Evolutionary conservation across 2,797 vertebrate species (phyloP).

Genomic region (Premnoplex brunnescens): DNA sequence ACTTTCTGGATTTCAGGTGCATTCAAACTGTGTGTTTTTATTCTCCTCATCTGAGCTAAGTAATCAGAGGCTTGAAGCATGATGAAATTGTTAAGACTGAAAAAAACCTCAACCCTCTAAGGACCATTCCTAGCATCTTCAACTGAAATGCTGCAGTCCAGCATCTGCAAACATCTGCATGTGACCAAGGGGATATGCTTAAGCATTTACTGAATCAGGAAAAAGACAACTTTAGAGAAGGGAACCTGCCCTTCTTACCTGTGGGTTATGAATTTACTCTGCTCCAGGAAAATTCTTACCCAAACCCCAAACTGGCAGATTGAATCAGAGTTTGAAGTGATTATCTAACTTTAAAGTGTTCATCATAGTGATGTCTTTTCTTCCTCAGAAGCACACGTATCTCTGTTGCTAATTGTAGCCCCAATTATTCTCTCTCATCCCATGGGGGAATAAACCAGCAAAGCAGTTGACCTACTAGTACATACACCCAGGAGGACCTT

Average conservation of each 20-base stretch:
- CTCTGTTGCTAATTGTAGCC: slow-evolving; percentile 38
- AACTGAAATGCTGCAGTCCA: background rate
- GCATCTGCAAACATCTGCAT: background rate
- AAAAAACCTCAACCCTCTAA: background rate
- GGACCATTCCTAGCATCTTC: background rate
- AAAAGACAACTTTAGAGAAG: background rate
- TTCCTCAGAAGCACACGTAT: slow-evolving; percentile 18
- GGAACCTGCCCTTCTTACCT: background rate
- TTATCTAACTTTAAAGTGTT: background rate
- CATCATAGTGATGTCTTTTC: background rate
- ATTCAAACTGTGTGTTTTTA: background rate
- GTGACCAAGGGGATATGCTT: background rate
- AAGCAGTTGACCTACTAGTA: slow-evolving; percentile 46
- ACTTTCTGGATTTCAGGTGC: background rate
- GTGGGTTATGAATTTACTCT: background rate
- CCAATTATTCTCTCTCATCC: slow-evolving; percentile 37
- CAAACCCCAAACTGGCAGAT: background rate
- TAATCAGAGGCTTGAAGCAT: background rate
- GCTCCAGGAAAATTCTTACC: background rate
- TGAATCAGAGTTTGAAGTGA: background rate
- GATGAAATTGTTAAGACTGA: background rate
- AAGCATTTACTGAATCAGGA: background rate
- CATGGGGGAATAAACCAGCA: background rate
- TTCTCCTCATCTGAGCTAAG: background rate
- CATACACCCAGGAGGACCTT: background rate